Evolutionary conservation across 2,888 invertebrate species (phyloP), one percentile per base, ranked within the genome.

Genomic region (Drosophila infuscata): DNA sequence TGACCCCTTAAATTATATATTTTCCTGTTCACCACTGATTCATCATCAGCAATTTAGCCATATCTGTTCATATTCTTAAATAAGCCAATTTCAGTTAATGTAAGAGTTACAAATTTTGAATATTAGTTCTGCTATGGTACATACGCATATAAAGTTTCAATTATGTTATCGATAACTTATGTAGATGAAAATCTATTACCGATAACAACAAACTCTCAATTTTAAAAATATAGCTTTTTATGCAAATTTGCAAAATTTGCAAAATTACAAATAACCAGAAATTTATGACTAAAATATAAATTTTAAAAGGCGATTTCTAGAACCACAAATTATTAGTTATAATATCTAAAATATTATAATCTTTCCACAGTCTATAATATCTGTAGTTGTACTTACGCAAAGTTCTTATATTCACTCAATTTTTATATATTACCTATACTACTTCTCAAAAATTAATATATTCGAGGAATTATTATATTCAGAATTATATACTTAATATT

Each of bases 121-220:
- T n/a, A n/a, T 9, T 0, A 41, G 17, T n/a, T n/a, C 1, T n/a
- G 4, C 0, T 17, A 8, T 17, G 2, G 8, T 8, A 38, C 0
- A 17, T 9, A 17, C 0, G 8, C 4, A 38, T 9, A 38, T 0
- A 9, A 17, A 38, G 38, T 38, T 4, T 38, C 17, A 9, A 4
- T 46, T 15, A 46, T 46, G 20, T 25, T 25, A 29, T 46, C 46
- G 29, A 25, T 15, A 25, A 46, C 20, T 15, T 12, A 0, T 46
- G 7, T 7, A 11, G 7, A 7, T 20, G 12, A 12, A 2, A 46
- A 12, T 46, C 12, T 3, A 46, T 46, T 3, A 15, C 7, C 20
- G 25, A 20, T 46, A 46, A 46, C 25, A 46, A 8, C 7, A 20
- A 12, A 15, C 15, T 15, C 15, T 46, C 15, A 46, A 15, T 7